Percentiles rank a stretch among this genome's conserved stretches.
Conservation (phyloP, 2,113 vertebrate genomes). For the Planiliza haematocheilus region DNA sequence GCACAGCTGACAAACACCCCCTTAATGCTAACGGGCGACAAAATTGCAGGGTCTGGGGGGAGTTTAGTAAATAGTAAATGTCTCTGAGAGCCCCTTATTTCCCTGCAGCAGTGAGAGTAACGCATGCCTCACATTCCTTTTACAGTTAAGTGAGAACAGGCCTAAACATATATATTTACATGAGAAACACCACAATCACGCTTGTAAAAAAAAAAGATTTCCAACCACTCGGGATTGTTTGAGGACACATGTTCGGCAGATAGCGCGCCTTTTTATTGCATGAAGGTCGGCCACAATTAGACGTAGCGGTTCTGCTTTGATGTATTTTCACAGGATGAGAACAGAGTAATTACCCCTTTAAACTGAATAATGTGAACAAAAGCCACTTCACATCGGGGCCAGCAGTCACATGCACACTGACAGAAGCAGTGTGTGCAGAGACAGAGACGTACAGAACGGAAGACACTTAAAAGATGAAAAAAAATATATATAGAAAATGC, state of each 20-base stretch:
- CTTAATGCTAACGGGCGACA: conserved; percentile 38
- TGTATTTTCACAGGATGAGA: conserved; percentile 51
- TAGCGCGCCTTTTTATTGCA: conserved; percentile 17
- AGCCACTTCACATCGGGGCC: conserved; percentile 61
- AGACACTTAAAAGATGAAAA: conserved; percentile 27
- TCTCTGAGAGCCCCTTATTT: conserved; percentile 33
- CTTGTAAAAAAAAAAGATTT: conserved; percentile 13
- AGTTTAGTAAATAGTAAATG: conserved; percentile 42
- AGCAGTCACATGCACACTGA: conserved; percentile 10
- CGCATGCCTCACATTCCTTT: conserved; percentile 57
- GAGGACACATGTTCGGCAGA: conserved; percentile 28
- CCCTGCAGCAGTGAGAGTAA: conserved; percentile 64
- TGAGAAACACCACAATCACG: conserved; percentile 22
- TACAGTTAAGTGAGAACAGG: conserved; percentile 62
- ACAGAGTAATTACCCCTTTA: conserved; percentile 49
- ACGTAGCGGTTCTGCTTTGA: conserved; percentile 59
- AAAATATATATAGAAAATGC: neutral
- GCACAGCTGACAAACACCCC: conserved; percentile 41
- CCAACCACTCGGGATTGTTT: neutral
- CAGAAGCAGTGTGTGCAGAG: neutral
- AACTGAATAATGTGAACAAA: conserved; percentile 51
- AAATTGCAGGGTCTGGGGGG: conserved; percentile 52
- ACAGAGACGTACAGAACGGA: neutral
- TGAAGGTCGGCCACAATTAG: conserved; percentile 49
- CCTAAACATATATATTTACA: conserved; percentile 67